Base-by-base conservation (phyloP, 64 coral and sea anemone species). In the Montipora cactus region DNA sequence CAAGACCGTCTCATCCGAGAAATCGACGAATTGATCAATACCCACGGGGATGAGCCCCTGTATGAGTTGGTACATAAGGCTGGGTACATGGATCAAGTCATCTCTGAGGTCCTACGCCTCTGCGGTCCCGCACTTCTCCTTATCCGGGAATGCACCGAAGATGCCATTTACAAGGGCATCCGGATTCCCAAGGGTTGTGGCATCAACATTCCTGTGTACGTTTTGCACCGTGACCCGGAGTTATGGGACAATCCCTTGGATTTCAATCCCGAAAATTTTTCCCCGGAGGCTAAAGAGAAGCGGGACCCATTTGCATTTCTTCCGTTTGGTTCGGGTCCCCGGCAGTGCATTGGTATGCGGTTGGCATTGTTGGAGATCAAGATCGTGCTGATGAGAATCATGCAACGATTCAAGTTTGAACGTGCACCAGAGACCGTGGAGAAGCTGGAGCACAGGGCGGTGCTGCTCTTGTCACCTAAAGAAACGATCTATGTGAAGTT, bases 281-380 rank as follows among this genome's bases (percentile, higher is more conserved):
- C 77, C 1, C 20, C 88, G 2, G 89, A 97, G 18, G 89, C 95
- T 0, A 97, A 92, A 14, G 88, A 69, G 25, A 94, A 97, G 23
- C 95, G 95, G 37, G 66, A 94, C 19, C 84, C 92, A 0, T 97
- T 94, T 58, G 90, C 95, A 1, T 97, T n/a, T 45, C 9, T 97
- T 4, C 95, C 95, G 2, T 97, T 97, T 92, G 95, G 95, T 28
- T 67, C 45, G 2, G 95, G 95, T 1, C 95, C 95, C 5, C 95
- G 86, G 14, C 95, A 94, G 28, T 97, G 95, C 28, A 89, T 97
- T 5, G 95, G 95, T 8, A 91, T 92, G 92, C 76, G 95, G 7
- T 68, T 94, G 77, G 92, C 95, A 13, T 23, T 97, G 51, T 83
- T 91, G 67, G 95, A 97, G 73, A 89, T 94, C 15, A 91, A 94